Evolutionary conservation across 1,140 invertebrate species (phyloP), one percentile per base, ranked within the genome.

Genomic region (Drosophila aff.): DNA sequence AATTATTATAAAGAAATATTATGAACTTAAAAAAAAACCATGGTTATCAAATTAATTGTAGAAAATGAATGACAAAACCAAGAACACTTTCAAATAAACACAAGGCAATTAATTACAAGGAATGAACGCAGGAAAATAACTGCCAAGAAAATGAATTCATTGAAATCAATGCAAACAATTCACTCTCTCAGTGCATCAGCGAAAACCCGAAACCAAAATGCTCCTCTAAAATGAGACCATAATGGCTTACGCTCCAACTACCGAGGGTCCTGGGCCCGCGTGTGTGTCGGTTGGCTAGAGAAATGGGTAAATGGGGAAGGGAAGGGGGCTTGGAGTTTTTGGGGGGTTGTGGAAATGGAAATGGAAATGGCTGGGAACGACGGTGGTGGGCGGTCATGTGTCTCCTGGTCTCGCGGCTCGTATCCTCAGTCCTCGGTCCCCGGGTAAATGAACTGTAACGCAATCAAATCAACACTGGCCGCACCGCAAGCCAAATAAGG

Each of bases 381-480:
- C 31, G 26, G 6, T 36, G 50, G 57, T 44, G 58, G 63, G 31
- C 28, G 63, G 63, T 44, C 58, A 66, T 66, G 63, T 66, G 63
- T 63, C 63, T 66, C 63, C 38, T 21, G 46, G 38, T 23, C 26
- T 10, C 26, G 44, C 26, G 50, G 13, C 46, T 50, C 28, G 44
- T 28, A 55, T 55, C 53, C 23, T 21, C 11, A 16, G 21, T 62
- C 33, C 21, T 44, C 13, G 49, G 47, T 53, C n/a, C 15, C 36
- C 72, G 85, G 82, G 86, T 91, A 91, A 91, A 91, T 91, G 89
- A 91, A 91, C 89, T 91, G 89, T 91, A 85, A 82, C 76, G 89
- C 89, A 91, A 91, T 91, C 89, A 91, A 91, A 91, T 86, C 81
- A 90, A 85, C 68, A 73, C 71, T 73, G 67, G 53, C 67, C 68